Base-by-base conservation (phyloP, 2,797 vertebrate genomes). In the Protonibea diacanthus region DNA sequence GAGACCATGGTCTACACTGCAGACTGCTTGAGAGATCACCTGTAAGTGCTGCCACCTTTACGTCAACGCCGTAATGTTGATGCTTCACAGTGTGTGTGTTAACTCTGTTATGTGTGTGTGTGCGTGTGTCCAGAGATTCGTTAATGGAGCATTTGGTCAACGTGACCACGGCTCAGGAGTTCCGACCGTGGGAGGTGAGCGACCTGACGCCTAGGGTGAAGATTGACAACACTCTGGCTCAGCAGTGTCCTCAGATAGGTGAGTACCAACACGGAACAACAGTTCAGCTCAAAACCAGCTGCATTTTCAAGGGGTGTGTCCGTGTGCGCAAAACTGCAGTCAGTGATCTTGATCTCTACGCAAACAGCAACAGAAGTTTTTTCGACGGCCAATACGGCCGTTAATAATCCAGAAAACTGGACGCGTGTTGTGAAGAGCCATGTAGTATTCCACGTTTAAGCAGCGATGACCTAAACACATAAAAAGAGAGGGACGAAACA, bases 121-220 rank as follows among this genome's bases (percentile, higher is more conserved):
- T 79, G 33, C 72, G 7, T 74, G 6, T 73, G 10, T 67, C 10
- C 69, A 99, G 97, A 75, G 96, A 97, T 57, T 93, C 92, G 2
- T 91, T 98, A 62, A 93, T 97, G 95, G 97, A 98, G 79, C 96
- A 95, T 93, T 92, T 99, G 80, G 94, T 96, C 80, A 96, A 96
- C 25, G 96, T 98, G 86, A 96, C 96, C 59, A 95, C 96, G 29
- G 95, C 95, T 65, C 96, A 96, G 60, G 97, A 98, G 80, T 98
- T 99, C 90, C 95, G 97, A 53, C 93, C 83, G 0, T 99, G 97
- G 97, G 98, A 99, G 92, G 94, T 99, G 15, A 63, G 86, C 1
- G 96, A 94, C 3, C 90, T 97, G 87, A 93, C 93, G 5, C 47
- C 96, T 60, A 95, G 89, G 84, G 71, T 98, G 68, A 96, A 93